Conservation (phyloP, 1,140 invertebrate genomes). For the Pseudobourletiella spinata region DNA sequence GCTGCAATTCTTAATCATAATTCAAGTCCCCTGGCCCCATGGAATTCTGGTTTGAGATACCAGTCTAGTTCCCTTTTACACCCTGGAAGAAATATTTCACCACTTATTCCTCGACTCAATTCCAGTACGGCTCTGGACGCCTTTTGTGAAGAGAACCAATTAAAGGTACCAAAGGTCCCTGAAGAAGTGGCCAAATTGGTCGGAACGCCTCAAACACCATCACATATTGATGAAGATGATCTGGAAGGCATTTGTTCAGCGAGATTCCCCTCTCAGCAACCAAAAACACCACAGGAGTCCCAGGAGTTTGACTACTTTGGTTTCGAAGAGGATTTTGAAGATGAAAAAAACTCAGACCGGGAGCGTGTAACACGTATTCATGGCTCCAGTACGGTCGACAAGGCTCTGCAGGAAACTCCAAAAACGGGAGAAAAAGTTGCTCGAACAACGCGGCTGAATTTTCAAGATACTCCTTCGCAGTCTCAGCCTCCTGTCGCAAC, state of each 20-base stretch:
- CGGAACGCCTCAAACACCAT: neutral
- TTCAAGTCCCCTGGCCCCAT: neutral
- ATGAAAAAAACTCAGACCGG: conserved; percentile 19
- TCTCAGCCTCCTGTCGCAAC: neutral
- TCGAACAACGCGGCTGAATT: neutral
- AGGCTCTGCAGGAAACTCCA: conserved; percentile 5
- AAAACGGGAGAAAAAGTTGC: neutral
- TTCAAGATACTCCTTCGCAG: conserved; percentile 4
- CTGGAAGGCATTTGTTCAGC: conserved; percentile 40
- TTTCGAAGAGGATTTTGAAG: conserved; percentile 37
- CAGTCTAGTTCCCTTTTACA: neutral
- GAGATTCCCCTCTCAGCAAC: conserved; percentile 39
- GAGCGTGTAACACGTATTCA: no score
- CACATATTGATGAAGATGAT: neutral
- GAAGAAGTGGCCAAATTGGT: conserved; percentile 15
- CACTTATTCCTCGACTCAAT: conserved; percentile 2
- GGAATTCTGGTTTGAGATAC: neutral
- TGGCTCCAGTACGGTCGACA: no score
- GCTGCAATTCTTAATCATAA: neutral
- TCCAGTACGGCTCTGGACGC: conserved; percentile 7
- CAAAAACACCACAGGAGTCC: conserved; percentile 26
- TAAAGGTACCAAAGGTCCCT: neutral
- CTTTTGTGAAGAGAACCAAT: neutral
- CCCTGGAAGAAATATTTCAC: neutral
- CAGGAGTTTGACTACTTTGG: conserved; percentile 39